Conservation (phyloP, 2,888 invertebrate species). For the Malacosoma neustria region DNA sequence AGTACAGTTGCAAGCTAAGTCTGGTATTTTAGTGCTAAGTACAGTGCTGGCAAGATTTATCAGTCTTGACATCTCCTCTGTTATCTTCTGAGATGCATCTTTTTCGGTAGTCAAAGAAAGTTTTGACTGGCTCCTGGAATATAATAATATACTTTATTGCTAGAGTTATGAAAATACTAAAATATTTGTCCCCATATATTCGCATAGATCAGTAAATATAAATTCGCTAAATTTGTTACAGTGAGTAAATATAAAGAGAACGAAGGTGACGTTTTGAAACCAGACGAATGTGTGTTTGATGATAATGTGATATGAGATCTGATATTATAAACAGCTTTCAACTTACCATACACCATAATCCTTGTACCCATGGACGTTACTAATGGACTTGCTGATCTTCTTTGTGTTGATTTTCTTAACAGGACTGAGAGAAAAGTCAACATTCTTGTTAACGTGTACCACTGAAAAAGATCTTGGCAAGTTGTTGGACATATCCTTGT, state of each 20-base stretch:
- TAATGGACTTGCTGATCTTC: conserved; percentile 64
- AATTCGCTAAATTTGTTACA: too few relatives aligned
- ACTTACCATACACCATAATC: conserved; percentile 49
- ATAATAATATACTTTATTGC: conserved; percentile 1
- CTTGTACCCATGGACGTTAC: conserved; percentile 56
- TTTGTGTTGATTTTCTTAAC: conserved; percentile 47
- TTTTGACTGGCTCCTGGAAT: conserved; percentile 53
- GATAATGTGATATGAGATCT: too few relatives aligned
- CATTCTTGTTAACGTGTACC: conserved; percentile 50
- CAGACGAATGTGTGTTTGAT: too few relatives aligned
- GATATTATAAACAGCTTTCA: too few relatives aligned
- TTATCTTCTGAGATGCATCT: conserved; percentile 45
- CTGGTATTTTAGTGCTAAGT: conserved; percentile 58
- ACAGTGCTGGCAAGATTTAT: conserved; percentile 69
- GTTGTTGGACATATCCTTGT: conserved; percentile 25
- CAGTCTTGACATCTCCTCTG: conserved; percentile 59
- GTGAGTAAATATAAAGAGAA: too few relatives aligned
- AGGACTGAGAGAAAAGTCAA: conserved; percentile 38
- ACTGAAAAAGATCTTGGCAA: conserved; percentile 59
- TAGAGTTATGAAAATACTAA: conserved; percentile 2
- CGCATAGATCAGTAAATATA: too few relatives aligned
- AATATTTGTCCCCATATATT: too few relatives aligned
- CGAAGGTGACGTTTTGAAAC: too few relatives aligned
- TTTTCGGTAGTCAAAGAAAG: conserved; percentile 43
- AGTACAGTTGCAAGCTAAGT: conserved; percentile 45